Percentiles rank a stretch among this genome's conserved stretches.
These are phyloP conservation scores for Falco columbarius DNA, from an alignment of 2,797 vertebrate genomes.

Conservation along the genomic window DNA sequence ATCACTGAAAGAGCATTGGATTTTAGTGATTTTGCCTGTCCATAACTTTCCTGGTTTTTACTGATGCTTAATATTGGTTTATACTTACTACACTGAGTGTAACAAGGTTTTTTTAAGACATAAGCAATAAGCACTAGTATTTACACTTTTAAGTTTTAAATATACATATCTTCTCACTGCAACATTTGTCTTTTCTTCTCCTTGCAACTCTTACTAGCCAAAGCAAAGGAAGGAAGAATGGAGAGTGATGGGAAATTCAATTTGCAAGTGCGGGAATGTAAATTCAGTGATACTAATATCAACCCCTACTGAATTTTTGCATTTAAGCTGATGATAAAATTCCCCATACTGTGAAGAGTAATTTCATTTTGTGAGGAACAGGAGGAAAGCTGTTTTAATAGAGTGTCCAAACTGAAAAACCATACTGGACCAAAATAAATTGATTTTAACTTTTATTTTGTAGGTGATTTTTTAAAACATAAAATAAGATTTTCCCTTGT, in stretches of 20 bases:
- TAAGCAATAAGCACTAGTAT: background rate
- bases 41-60: background rate
- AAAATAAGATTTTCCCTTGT: background rate
- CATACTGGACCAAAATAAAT: constrained; percentile 1
- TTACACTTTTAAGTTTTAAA: background rate
- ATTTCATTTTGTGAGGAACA: constrained; percentile 33
- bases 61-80: background rate
- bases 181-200: background rate
- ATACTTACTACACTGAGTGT: background rate
- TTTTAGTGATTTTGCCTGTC: constrained; percentile 6
- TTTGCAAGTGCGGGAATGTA: constrained; percentile 32
- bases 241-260: background rate
- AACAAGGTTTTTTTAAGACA: background rate
- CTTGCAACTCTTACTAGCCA: background rate
- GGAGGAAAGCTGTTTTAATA: background rate
- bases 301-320: constrained; percentile 7
- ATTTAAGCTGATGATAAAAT: constrained; percentile 21
- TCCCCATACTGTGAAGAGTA: constrained; percentile 29
- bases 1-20: background rate
- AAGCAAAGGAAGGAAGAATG: background rate
- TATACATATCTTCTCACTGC: background rate
- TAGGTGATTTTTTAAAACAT: background rate
- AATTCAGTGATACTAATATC: constrained; percentile 5
- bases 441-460: constrained; percentile 28
- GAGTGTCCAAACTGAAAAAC: background rate